A percentile compares a stretch with the other conserved stretches of the same genome.
Evolutionary conservation across 2,113 vertebrate genomes (phyloP).

Genomic region (Etheostoma cragini): DNA sequence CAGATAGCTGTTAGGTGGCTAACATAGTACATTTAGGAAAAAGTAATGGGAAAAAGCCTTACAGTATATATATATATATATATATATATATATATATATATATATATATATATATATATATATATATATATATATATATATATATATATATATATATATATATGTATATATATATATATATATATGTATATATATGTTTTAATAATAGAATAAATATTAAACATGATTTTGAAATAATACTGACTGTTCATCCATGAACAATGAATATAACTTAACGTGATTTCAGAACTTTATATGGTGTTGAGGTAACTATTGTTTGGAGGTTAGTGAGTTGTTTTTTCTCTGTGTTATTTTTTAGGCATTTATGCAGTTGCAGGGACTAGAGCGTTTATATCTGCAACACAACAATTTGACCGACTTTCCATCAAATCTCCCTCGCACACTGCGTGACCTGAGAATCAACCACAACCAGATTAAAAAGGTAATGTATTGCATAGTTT

Average conservation of each 20-base stretch:
- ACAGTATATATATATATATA: too few relatives aligned
- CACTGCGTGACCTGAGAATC: slow-evolving; percentile 90
- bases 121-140: too few relatives aligned
- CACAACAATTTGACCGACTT: slow-evolving; percentile 94
- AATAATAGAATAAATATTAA: not conserved
- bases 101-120: too few relatives aligned
- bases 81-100: too few relatives aligned
- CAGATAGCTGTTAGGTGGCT: slow-evolving; percentile 30
- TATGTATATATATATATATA: too few relatives aligned
- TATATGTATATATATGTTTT: not conserved
- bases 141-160: too few relatives aligned
- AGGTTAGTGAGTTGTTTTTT: not conserved
- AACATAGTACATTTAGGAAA: not conserved
- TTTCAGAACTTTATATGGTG: not conserved
- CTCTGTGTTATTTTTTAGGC: slow-evolving; percentile 64
- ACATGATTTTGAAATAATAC: not conserved
- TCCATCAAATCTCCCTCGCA: slow-evolving; percentile 88
- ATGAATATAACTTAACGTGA: not conserved
- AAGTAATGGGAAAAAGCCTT: not conserved
- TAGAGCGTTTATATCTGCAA: slow-evolving; percentile 93
- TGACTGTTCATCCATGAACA: not conserved
- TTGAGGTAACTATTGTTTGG: not conserved
- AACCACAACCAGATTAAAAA: slow-evolving; percentile 90
- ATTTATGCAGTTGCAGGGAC: slow-evolving; percentile 86
- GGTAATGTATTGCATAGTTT: slow-evolving; percentile 68